A percentile compares a stretch with the other conserved stretches of the same genome.
Conservation (phyloP, 1,140 invertebrate genomes). For the Cyphomyrmex costatus region DNA sequence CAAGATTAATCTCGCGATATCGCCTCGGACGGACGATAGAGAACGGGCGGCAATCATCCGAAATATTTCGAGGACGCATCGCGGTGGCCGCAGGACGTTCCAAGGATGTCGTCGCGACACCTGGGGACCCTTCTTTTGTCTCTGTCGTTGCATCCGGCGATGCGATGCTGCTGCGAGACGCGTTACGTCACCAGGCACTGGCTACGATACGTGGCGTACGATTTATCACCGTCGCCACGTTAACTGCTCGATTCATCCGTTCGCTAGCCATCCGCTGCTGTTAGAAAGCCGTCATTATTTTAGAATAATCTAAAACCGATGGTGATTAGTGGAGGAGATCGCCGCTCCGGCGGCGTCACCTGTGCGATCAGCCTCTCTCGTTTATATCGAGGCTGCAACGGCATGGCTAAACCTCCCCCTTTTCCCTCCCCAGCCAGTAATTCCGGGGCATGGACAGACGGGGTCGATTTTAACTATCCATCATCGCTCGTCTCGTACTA, state of each 20-base stretch:
- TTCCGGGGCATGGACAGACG: conserved; percentile 57
- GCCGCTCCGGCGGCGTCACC: conserved; percentile 80
- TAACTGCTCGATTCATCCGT: conserved; percentile 66
- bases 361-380: conserved; percentile 79
- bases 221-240: conserved; percentile 79
- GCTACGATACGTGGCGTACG: conserved; percentile 20
- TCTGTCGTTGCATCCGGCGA: conserved; percentile 42
- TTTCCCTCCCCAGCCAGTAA: conserved; percentile 47
- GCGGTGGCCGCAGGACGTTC: conserved; percentile 74
- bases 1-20: conserved; percentile 45
- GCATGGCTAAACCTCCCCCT: conserved; percentile 26
- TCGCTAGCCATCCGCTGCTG: conserved; percentile 67
- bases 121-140: conserved; percentile 70
- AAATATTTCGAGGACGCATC: conserved; percentile 62
- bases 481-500: conserved; percentile 75
- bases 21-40: background rate
- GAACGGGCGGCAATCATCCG: conserved; percentile 24
- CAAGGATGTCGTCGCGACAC: conserved; percentile 80
- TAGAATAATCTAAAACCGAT: conserved; percentile 87
- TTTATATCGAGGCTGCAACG: conserved; percentile 72
- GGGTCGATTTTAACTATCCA: conserved; percentile 79
- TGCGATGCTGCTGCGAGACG: conserved; percentile 35
- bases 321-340: conserved; percentile 85
- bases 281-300: conserved; percentile 85
- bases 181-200: conserved; percentile 72